Percentiles rank a stretch among this genome's conserved stretches.
Evolutionary conservation across 2,888 invertebrate species (phyloP).

Genomic region (Halocaridina rubra): DNA sequence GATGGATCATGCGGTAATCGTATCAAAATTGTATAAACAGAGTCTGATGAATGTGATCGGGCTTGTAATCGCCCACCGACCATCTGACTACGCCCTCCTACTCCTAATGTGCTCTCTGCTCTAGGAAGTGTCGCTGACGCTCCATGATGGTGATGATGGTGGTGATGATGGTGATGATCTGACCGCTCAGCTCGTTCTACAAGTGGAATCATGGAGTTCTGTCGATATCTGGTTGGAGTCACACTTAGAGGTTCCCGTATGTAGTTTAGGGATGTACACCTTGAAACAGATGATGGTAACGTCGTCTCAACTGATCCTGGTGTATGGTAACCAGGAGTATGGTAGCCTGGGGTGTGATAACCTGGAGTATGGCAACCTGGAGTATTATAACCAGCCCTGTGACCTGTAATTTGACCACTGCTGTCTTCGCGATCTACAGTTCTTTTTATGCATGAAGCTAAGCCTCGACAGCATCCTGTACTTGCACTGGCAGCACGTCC

Average conservation of each 20-base stretch:
- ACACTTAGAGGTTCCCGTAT: constrained; percentile 73
- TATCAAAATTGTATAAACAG: constrained; percentile 93
- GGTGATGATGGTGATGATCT: constrained; percentile 42
- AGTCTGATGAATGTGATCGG: constrained; percentile 65
- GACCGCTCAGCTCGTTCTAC: constrained; percentile 53
- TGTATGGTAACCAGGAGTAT: constrained; percentile 71
- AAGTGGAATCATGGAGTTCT: constrained; percentile 61
- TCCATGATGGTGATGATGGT: constrained; percentile 51
- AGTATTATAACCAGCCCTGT: constrained; percentile 68
- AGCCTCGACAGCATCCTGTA: constrained; percentile 65
- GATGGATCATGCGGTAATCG: constrained; percentile 77
- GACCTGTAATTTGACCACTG: constrained; percentile 71
- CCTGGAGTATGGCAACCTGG: constrained; percentile 71
- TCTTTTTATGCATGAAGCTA: constrained; percentile 60
- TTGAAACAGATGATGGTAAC: constrained; percentile 84
- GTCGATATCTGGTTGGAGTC: constrained; percentile 62
- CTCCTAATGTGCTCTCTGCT: constrained; percentile 47
- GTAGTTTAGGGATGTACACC: constrained; percentile 85
- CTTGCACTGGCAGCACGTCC: constrained; percentile 46
- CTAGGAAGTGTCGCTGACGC: constrained; percentile 59
- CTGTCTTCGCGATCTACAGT: constrained; percentile 59
- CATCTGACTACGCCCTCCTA: constrained; percentile 29
- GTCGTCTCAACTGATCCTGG: constrained; percentile 86
- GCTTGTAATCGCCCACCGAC: constrained; percentile 52
- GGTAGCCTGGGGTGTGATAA: constrained; percentile 73